phyloP scores from a whole-genome alignment of 2,797 vertebrate species.

The Hydrophis major region DNA sequence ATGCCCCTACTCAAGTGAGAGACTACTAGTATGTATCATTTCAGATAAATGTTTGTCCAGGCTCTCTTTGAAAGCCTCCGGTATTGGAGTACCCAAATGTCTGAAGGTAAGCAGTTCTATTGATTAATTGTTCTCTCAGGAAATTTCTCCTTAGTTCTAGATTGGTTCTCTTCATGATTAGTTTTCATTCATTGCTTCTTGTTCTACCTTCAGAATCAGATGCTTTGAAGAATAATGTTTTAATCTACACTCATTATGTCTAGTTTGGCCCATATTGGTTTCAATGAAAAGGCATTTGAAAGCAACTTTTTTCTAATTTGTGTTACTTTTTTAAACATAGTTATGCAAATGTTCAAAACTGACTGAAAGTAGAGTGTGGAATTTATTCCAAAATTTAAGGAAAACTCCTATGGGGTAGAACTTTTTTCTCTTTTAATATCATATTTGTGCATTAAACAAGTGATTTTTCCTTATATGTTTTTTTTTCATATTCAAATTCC shows the following conservation, averaged over 20 bases:
- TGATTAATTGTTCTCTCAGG: neutral
- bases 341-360: constrained; percentile 5
- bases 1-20: neutral
- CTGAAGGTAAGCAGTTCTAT: neutral
- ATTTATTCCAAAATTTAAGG: constrained; percentile 32
- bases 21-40: neutral
- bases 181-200: neutral
- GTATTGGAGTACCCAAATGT: neutral
- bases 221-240: neutral
- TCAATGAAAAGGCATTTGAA: neutral
- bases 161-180: neutral
- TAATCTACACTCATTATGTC: neutral
- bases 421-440: constrained; percentile 7
- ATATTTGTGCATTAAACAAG: constrained; percentile 22
- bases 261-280: neutral
- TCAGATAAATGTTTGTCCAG: neutral
- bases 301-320: neutral
- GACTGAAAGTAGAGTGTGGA: constrained; percentile 15
- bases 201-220: neutral
- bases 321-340: neutral
- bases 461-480: neutral
- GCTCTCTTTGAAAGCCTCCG: neutral
- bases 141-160: neutral
- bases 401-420: neutral
- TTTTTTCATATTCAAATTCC: constrained; percentile 26